Percentiles rank a stretch among this genome's conserved stretches.
Evolutionary conservation across 2,797 vertebrate genomes (phyloP).

Genomic region (Huso huso): DNA sequence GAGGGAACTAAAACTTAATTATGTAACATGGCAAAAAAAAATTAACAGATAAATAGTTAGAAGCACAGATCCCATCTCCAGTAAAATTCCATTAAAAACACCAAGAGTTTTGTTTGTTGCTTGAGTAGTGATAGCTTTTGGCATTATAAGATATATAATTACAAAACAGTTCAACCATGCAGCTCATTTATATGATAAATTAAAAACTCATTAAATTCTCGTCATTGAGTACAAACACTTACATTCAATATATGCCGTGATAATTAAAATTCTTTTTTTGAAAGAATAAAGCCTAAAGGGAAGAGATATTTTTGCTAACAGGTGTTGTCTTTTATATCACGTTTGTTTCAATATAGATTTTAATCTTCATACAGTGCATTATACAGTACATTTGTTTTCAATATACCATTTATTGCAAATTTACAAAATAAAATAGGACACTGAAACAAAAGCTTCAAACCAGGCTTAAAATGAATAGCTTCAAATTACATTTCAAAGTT

Average conservation of each 20-base stretch:
- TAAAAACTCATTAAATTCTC: slow-evolving; percentile 21
- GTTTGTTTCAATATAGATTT: neutral
- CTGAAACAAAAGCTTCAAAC: no score
- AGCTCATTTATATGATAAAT: slow-evolving; percentile 16
- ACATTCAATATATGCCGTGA: slow-evolving; percentile 12
- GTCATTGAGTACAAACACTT: slow-evolving; percentile 13
- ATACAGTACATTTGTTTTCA: no score
- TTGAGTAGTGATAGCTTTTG: slow-evolving; percentile 13
- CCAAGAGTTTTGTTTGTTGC: slow-evolving; percentile 10
- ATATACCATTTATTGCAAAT: no score
- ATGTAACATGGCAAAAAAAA: no score
- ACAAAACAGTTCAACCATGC: slow-evolving; percentile 4
- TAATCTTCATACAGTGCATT: no score
- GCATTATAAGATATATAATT: slow-evolving; percentile 20
- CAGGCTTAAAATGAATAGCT: no score
- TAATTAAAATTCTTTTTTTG: slow-evolving; percentile 19
- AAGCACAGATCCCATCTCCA: neutral
- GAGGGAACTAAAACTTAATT: no score
- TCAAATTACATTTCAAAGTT: no score
- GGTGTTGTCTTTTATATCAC: neutral
- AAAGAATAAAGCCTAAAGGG: slow-evolving; percentile 11
- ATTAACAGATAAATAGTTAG: slow-evolving; percentile 1
- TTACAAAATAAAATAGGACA: no score
- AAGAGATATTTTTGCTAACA: neutral
- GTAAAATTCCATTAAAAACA: slow-evolving; percentile 11